Evolutionary conservation across 2,888 invertebrate genomes (phyloP).

Genomic region (Laothoe populi): DNA sequence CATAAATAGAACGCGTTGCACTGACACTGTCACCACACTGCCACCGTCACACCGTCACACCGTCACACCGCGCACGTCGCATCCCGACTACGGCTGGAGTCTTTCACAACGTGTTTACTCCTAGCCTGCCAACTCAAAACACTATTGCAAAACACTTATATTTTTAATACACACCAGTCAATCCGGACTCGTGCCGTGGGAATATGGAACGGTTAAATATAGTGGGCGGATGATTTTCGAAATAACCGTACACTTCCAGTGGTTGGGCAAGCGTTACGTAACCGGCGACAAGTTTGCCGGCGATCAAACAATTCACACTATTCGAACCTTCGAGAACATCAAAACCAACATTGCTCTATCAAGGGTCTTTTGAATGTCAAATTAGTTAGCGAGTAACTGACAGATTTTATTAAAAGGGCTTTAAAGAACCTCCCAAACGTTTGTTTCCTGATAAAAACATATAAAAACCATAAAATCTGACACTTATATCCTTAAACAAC

Average conservation of each 20-base stretch:
- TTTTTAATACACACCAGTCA: constrained; percentile 55
- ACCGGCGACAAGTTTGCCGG: constrained; percentile 25
- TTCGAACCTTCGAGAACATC: constrained; percentile 17
- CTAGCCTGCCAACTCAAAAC: constrained; percentile 70
- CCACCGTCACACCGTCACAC: background rate
- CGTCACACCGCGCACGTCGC: constrained; percentile 34
- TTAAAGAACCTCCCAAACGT: background rate
- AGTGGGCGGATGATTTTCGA: constrained; percentile 57
- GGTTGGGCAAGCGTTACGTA: constrained; percentile 30
- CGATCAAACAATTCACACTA: constrained; percentile 4
- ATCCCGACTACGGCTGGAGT: constrained; percentile 1
- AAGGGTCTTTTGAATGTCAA: constrained; percentile 26
- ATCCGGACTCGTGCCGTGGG: constrained; percentile 59
- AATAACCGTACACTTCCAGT: constrained; percentile 36
- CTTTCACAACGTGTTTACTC: constrained; percentile 75
- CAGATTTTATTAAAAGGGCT: background rate
- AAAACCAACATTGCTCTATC: background rate
- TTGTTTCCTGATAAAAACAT: background rate
- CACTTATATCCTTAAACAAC: background rate
- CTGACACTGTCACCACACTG: constrained; percentile 47
- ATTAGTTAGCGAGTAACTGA: constrained; percentile 15
- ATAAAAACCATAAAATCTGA: background rate
- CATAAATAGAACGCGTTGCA: constrained; percentile 70
- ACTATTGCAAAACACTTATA: constrained; percentile 61
- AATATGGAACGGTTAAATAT: constrained; percentile 71